phyloP scores from a whole-genome alignment of 2,113 vertebrate genomes.

The Cochlearius cochlearius region DNA sequence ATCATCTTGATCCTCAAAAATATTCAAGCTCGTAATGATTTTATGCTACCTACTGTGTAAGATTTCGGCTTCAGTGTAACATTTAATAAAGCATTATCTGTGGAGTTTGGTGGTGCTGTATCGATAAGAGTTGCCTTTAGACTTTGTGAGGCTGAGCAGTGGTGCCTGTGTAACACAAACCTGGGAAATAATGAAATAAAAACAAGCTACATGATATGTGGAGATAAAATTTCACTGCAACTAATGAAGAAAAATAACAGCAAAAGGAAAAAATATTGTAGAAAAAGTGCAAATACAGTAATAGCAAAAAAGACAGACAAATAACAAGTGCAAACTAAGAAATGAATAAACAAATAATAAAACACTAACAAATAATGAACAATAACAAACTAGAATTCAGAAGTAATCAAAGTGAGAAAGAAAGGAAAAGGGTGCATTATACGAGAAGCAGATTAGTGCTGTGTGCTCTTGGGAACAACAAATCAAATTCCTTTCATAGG shows the following conservation, averaged over 20 bases:
- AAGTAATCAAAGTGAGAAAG: slow-evolving; percentile 9
- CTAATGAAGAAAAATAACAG: slow-evolving; percentile 42
- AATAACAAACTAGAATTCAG: neutral
- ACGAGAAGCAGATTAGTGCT: neutral
- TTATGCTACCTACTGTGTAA: slow-evolving; percentile 68
- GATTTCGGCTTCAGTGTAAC: slow-evolving; percentile 69
- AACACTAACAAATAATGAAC: neutral
- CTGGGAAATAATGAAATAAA: slow-evolving; percentile 61
- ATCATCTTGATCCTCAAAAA: slow-evolving; percentile 69
- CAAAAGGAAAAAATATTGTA: neutral
- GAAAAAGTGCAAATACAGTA: neutral
- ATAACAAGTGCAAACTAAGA: slow-evolving; percentile 32
- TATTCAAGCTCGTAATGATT: slow-evolving; percentile 77
- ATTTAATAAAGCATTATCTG: slow-evolving; percentile 77
- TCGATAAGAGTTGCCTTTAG: slow-evolving; percentile 60
- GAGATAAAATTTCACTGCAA: slow-evolving; percentile 33
- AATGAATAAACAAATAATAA: slow-evolving; percentile 41
- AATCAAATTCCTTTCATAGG: neutral
- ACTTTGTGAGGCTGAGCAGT: slow-evolving; percentile 32
- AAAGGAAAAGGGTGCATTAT: neutral
- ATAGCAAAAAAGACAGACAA: slow-evolving; percentile 12
- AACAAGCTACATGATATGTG: slow-evolving; percentile 19
- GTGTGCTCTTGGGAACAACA: neutral
- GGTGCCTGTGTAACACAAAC: slow-evolving; percentile 10
- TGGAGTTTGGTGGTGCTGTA: slow-evolving; percentile 38